Evolutionary conservation across 2,113 vertebrate genomes (phyloP).

Genomic region (Apodemus sylvaticus): DNA sequence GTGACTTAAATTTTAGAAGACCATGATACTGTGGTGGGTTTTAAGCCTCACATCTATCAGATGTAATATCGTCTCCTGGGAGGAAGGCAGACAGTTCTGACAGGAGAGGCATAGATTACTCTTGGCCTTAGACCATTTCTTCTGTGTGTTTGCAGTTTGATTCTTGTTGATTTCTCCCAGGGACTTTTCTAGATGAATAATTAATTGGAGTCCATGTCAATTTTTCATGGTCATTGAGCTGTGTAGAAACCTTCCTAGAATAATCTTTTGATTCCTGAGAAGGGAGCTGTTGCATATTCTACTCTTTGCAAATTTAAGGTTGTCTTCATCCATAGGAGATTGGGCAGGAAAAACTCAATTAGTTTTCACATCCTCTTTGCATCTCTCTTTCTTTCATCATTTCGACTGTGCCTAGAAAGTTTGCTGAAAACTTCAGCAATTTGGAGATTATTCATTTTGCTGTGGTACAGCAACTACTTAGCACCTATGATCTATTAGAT

Average conservation of each 20-base stretch:
- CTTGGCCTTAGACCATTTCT: constrained; percentile 48
- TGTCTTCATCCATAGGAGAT: background rate
- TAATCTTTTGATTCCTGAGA: constrained; percentile 53
- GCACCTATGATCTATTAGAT: background rate
- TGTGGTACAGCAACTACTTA: constrained; percentile 17
- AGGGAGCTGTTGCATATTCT: constrained; percentile 11
- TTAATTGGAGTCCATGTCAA: constrained; percentile 73
- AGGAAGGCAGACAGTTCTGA: constrained; percentile 41
- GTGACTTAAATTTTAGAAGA: background rate
- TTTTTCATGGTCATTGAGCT: constrained; percentile 51
- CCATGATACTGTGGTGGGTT: background rate
- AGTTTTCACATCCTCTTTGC: background rate
- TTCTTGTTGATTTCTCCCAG: constrained; percentile 80
- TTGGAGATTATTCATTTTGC: constrained; percentile 34
- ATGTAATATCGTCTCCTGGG: background rate
- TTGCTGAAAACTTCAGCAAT: background rate
- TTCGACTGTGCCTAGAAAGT: background rate
- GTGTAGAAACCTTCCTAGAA: constrained; percentile 51
- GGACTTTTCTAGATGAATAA: constrained; percentile 76
- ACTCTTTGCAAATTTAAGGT: constrained; percentile 35
- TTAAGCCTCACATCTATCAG: background rate
- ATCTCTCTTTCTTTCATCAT: background rate
- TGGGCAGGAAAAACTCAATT: constrained; percentile 49
- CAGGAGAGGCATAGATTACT: constrained; percentile 13
- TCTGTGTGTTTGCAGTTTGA: constrained; percentile 60